These are phyloP conservation scores for Odocoileus hemionus DNA, from an alignment of 2,113 vertebrate genomes.

Conservation along the genomic window DNA sequence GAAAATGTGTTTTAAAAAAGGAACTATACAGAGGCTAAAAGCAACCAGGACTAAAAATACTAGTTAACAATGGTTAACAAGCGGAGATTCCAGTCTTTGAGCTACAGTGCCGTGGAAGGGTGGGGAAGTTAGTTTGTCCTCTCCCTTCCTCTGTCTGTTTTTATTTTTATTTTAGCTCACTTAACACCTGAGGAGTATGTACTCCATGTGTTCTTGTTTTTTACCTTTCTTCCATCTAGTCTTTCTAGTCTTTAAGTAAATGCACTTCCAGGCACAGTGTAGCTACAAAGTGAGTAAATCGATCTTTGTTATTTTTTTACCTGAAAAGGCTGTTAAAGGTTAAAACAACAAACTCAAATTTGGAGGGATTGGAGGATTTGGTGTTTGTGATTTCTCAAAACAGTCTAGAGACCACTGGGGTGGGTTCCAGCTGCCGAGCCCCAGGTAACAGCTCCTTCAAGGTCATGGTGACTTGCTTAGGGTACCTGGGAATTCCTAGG, in stretches of 20 bases:
- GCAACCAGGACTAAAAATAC: slow-evolving; percentile 92
- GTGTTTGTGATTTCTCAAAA: slow-evolving; percentile 38
- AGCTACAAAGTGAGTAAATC: slow-evolving; percentile 55
- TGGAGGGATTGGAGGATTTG: not conserved
- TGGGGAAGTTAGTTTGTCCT: slow-evolving; percentile 38
- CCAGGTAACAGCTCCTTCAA: not conserved
- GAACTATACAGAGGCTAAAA: slow-evolving; percentile 95
- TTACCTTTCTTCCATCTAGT: not conserved
- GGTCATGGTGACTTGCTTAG: not conserved
- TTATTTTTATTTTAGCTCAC: slow-evolving; percentile 45
- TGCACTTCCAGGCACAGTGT: slow-evolving; percentile 46
- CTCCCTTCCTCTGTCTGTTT: not conserved
- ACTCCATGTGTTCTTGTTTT: not conserved
- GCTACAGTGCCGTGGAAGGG: slow-evolving; percentile 73
- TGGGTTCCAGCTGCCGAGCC: not conserved
- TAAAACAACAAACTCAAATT: slow-evolving; percentile 60
- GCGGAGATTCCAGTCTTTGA: slow-evolving; percentile 83
- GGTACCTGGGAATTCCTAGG: not conserved
- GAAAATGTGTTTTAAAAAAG: slow-evolving; percentile 99
- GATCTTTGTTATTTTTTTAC: slow-evolving; percentile 61
- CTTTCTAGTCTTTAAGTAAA: slow-evolving; percentile 12
- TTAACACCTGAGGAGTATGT: not conserved
- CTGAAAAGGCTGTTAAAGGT: slow-evolving; percentile 68
- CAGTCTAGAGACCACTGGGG: not conserved
- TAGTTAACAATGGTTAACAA: slow-evolving; percentile 92